Conservation (phyloP, 2,888 invertebrate genomes). For the Microctonus hyperodae region DNA sequence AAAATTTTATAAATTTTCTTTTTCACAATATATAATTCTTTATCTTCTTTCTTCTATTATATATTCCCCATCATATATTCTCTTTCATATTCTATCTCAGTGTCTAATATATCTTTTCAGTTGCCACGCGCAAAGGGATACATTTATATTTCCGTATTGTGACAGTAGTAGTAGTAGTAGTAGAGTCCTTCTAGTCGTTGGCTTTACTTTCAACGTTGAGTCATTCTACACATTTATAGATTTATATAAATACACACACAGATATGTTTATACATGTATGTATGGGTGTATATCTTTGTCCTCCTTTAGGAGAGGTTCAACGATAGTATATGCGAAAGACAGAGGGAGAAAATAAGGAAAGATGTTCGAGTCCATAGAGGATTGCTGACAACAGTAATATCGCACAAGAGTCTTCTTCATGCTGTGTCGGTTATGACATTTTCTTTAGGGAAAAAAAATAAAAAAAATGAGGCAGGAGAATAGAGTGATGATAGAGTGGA, state of each 20-base stretch:
- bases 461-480: neutral
- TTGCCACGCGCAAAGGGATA: neutral
- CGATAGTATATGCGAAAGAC: neutral
- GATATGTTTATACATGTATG: neutral
- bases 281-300: neutral
- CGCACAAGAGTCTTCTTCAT: conserved; percentile 12
- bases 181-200: neutral
- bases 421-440: conserved; percentile 12
- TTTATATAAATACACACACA: neutral
- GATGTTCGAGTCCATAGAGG: neutral
- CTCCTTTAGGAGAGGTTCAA: neutral
- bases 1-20: neutral
- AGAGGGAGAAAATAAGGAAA: neutral
- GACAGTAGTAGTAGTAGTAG: neutral
- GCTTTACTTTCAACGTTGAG: neutral
- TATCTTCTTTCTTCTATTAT: neutral
- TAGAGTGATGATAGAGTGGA: neutral
- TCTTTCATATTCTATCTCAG: neutral
- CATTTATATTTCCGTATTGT: neutral
- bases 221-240: neutral
- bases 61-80: neutral
- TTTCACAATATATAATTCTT: neutral
- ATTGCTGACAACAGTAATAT: conserved; percentile 12
- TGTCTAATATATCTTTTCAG: neutral
- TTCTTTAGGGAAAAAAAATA: neutral